These are phyloP conservation scores for Chydorus sphaericus DNA, from an alignment of 2,888 invertebrate species.

Conservation along the genomic window DNA sequence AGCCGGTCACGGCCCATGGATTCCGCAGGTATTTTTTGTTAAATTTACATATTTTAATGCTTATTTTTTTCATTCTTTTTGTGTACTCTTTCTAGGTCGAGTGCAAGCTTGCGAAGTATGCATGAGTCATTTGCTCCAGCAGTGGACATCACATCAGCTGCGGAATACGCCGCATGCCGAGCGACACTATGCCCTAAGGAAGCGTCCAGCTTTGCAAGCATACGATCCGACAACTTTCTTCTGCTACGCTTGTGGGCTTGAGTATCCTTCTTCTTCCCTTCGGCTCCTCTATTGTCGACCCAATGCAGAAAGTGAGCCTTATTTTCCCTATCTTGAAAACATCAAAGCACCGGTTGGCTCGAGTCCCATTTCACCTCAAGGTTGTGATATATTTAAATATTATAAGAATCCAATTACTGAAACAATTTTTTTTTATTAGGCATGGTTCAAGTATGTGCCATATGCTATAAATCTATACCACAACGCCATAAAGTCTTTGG, in stretches of 20 bases:
- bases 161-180: conserved; percentile 59
- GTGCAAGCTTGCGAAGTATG: conserved; percentile 66
- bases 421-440: too few relatives aligned
- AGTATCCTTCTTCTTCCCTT: conserved; percentile 56
- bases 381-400: too few relatives aligned
- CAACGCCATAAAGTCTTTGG: conserved; percentile 59
- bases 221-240: conserved; percentile 55
- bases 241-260: conserved; percentile 76
- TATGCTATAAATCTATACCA: conserved; percentile 68
- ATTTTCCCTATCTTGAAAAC: conserved; percentile 73
- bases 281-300: conserved; percentile 69
- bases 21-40: conserved; percentile 39
- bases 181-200: conserved; percentile 63
- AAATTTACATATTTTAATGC: not conserved
- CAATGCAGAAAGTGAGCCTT: conserved; percentile 72
- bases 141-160: conserved; percentile 66
- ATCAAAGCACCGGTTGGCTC: conserved; percentile 68
- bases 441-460: conserved; percentile 62
- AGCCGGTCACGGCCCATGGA: conserved; percentile 75
- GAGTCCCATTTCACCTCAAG: conserved; percentile 77
- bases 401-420: too few relatives aligned
- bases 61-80: not conserved
- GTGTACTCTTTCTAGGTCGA: conserved; percentile 25
- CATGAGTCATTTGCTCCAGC: conserved; percentile 67
- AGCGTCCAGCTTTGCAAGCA: conserved; percentile 50